phyloP scores from a whole-genome alignment of 2,888 invertebrate species.

The Leuctra nigra region DNA sequence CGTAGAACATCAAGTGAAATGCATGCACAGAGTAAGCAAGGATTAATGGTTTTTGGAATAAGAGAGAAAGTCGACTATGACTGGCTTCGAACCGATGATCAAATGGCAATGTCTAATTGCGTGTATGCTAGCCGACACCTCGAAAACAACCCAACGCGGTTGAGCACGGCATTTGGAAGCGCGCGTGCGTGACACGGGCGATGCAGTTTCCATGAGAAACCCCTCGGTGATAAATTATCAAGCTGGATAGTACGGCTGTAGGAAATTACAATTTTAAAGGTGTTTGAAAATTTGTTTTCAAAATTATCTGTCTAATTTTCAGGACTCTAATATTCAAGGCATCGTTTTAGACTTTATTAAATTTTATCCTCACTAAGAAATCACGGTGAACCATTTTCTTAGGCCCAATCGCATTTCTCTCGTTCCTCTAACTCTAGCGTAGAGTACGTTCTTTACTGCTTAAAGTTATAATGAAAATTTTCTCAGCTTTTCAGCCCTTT shows the following conservation, averaged over 20 bases:
- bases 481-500: constrained; percentile 11
- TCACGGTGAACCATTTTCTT: constrained; percentile 13
- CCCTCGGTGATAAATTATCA: not conserved
- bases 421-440: not conserved
- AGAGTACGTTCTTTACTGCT: not conserved
- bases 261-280: constrained; percentile 1
- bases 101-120: too few species aligned
- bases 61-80: too few species aligned
- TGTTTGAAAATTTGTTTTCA: constrained; percentile 15
- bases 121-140: too few species aligned
- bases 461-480: constrained; percentile 15
- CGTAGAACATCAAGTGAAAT: too few species aligned
- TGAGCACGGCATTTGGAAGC: too few species aligned
- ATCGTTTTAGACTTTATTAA: constrained; percentile 1
- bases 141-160: too few species aligned
- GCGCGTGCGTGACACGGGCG: too few species aligned
- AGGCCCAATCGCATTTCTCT: not conserved
- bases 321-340: constrained; percentile 3
- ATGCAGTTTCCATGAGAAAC: too few species aligned
- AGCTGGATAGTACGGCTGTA: not conserved
- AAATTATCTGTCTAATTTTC: constrained; percentile 7
- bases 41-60: too few species aligned
- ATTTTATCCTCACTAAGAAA: constrained; percentile 13
- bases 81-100: too few species aligned
- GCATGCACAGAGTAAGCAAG: too few species aligned